Evolutionary conservation across 2,888 invertebrate genomes (phyloP).

Genomic region (Bombylius discolor): DNA sequence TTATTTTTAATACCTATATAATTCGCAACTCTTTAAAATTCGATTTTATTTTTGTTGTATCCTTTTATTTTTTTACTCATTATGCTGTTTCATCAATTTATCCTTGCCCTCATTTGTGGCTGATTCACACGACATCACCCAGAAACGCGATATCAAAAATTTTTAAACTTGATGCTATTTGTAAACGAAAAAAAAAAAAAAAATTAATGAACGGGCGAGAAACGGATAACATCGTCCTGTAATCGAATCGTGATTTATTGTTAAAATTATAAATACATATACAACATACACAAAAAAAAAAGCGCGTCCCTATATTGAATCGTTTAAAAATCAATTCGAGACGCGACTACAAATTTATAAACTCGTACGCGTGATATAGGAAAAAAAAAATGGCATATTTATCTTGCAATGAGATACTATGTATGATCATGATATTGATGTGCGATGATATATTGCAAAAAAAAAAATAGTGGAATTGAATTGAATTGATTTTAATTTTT

Average conservation of each 20-base stretch:
- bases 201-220: background rate
- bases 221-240: background rate
- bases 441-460: background rate
- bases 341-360: background rate
- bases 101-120: slow-evolving; percentile 12
- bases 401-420: background rate
- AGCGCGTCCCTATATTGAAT: background rate
- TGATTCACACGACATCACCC: slow-evolving; percentile 13
- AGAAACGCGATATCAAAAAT: no score
- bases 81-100: slow-evolving; percentile 9
- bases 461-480: background rate
- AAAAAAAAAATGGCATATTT: background rate
- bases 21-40: background rate
- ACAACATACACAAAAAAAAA: background rate
- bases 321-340: slow-evolving; percentile 7
- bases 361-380: background rate
- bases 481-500: slow-evolving; percentile 7
- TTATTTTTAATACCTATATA: background rate
- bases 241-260: slow-evolving; percentile 14
- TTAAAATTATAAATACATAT: slow-evolving; percentile 8
- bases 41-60: background rate
- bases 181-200: background rate
- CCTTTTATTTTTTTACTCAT: background rate
- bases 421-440: background rate
- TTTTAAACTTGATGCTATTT: no score